Evolutionary conservation across 1,140 invertebrate species (phyloP).

Genomic region (Ceratina calcarata): DNA sequence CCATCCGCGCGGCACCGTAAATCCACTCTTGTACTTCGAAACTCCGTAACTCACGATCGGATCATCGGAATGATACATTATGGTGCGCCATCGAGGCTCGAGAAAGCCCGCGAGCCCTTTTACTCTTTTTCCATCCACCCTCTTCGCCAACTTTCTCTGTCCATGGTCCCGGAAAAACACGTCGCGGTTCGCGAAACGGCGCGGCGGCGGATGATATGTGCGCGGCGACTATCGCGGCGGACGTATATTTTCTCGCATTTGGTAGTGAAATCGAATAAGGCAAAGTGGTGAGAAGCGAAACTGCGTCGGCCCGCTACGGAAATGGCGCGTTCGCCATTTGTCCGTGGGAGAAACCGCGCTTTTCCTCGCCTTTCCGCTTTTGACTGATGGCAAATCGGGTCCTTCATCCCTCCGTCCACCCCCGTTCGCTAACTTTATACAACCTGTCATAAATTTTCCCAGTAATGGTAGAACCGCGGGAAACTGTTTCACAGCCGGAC

Average conservation of each 20-base stretch:
- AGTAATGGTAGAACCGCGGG: background rate
- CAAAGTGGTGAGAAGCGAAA: constrained; percentile 29
- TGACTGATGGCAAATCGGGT: constrained; percentile 35
- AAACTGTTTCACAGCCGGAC: background rate
- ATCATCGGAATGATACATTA: constrained; percentile 67
- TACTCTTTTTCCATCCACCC: constrained; percentile 7
- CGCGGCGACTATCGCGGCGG: constrained; percentile 17
- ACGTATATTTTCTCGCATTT: constrained; percentile 62
- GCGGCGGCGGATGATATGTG: constrained; percentile 51
- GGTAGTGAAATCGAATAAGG: constrained; percentile 62
- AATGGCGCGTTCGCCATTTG: constrained; percentile 49
- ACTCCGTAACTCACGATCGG: constrained; percentile 66
- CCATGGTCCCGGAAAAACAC: constrained; percentile 41
- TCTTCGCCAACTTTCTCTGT: background rate
- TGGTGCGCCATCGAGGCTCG: constrained; percentile 57
- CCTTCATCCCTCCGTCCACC: too few species aligned
- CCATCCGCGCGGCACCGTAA: constrained; percentile 61
- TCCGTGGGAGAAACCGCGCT: constrained; percentile 28
- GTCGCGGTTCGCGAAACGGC: background rate
- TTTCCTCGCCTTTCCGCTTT: constrained; percentile 22
- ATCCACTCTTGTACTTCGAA: constrained; percentile 64
- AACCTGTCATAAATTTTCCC: constrained; percentile 5
- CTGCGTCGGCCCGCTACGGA: constrained; percentile 18
- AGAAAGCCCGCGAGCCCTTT: constrained; percentile 42
- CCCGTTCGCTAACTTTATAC: constrained; percentile 35